Evolutionary conservation across 2,113 vertebrate species (phyloP).

Genomic region (Tenebrosternarchus preto): DNA sequence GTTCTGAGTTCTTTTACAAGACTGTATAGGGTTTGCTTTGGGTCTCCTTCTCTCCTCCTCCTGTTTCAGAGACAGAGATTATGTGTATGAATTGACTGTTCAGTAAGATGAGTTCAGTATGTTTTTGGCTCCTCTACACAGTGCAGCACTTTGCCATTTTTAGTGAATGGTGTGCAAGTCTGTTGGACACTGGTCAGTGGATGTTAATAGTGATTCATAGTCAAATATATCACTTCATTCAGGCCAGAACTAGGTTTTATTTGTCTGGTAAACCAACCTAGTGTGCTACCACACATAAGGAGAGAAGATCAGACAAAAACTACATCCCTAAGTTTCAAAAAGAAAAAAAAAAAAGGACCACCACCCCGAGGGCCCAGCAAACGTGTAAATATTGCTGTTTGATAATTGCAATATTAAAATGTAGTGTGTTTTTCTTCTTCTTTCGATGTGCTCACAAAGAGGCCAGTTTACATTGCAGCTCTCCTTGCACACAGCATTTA

Average conservation of each 20-base stretch:
- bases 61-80: constrained; percentile 13
- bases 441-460: constrained; percentile 19
- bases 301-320: constrained; percentile 5
- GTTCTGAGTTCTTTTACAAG: constrained; percentile 25
- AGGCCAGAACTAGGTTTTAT: constrained; percentile 15
- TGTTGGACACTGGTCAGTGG: constrained; percentile 7
- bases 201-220: neutral
- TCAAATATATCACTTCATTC: no score
- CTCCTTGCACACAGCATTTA: constrained; percentile 15
- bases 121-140: constrained; percentile 3
- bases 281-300: neutral
- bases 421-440: constrained; percentile 41
- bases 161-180: constrained; percentile 14
- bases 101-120: neutral
- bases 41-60: neutral
- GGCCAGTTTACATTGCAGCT: neutral
- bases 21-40: constrained; percentile 22
- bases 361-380: no score
- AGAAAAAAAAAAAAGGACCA: neutral
- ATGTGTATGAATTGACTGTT: constrained; percentile 14
- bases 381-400: constrained; percentile 49
- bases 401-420: constrained; percentile 33
- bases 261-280: constrained; percentile 6
- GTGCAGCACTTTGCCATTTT: neutral
- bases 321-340: constrained; percentile 6